These are phyloP conservation scores for Drosophila meridiana DNA, from an alignment of 2,888 invertebrate species.

Conservation along the genomic window DNA sequence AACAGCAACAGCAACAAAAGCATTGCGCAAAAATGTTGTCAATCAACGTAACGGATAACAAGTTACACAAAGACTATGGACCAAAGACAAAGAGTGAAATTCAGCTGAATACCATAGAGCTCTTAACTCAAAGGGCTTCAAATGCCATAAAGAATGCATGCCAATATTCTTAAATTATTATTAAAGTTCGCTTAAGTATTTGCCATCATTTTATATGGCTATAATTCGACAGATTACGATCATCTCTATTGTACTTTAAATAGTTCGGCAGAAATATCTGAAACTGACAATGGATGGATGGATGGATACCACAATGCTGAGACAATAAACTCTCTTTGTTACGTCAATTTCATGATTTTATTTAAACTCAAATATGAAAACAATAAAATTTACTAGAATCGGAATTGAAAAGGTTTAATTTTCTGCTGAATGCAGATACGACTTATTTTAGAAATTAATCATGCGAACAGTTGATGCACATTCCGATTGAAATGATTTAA, in stretches of 20 bases:
- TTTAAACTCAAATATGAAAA: not conserved
- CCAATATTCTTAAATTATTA: not conserved
- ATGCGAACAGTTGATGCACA: conserved; percentile 28
- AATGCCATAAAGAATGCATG: conserved; percentile 15
- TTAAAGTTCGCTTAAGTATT: not conserved
- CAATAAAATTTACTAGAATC: not conserved
- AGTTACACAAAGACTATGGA: conserved; percentile 41
- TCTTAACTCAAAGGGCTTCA: conserved; percentile 20
- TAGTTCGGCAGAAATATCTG: not conserved
- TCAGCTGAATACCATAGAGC: conserved; percentile 28
- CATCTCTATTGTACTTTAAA: not conserved
- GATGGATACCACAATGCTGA: too few species aligned
- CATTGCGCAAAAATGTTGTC: conserved; percentile 75
- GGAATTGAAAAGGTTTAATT: not conserved
- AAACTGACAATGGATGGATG: too few species aligned
- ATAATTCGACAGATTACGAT: not conserved
- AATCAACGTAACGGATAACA: conserved; percentile 70
- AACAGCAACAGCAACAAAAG: conserved; percentile 38
- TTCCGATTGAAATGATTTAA: conserved; percentile 66
- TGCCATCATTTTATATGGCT: not conserved
- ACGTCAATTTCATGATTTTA: not conserved
- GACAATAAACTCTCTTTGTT: not conserved
- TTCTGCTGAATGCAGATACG: not conserved
- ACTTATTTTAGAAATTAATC: conserved; percentile 23
- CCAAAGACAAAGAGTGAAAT: conserved; percentile 35